Percentiles rank a stretch among this genome's conserved stretches.
Evolutionary conservation across 2,113 vertebrate species (phyloP).

Genomic region (Corythornis cristatus): DNA sequence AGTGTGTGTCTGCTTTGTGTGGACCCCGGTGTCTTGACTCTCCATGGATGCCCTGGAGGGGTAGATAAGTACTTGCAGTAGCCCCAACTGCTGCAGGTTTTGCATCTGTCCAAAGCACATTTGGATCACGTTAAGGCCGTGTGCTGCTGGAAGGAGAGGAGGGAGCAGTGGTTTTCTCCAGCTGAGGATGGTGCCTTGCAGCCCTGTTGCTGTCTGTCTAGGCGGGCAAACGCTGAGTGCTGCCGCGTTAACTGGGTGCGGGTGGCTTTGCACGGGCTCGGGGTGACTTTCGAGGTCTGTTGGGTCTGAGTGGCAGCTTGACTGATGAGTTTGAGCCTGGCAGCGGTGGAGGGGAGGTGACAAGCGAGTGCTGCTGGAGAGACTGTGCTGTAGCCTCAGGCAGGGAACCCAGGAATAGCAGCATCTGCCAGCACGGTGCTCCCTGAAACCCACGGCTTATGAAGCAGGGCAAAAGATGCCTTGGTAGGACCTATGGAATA

Average conservation of each 20-base stretch:
- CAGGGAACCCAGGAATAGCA: neutral
- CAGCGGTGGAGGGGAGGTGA: neutral
- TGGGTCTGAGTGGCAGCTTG: neutral
- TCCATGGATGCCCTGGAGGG: neutral
- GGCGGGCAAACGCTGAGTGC: neutral
- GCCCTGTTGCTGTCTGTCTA: neutral
- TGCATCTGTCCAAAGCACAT: neutral
- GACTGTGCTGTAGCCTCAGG: neutral
- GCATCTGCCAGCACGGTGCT: rapidly evolving
- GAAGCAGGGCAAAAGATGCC: neutral
- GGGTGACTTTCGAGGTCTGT: neutral
- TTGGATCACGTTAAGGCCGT: neutral
- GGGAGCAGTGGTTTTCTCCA: neutral
- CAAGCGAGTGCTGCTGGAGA: rapidly evolving
- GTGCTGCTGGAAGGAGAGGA: neutral
- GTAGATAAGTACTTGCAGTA: neutral
- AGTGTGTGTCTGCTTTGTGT: neutral
- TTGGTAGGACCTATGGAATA: neutral
- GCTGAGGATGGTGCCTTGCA: neutral
- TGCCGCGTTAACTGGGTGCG: rapidly evolving
- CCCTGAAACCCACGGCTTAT: neutral
- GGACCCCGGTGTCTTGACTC: rapidly evolving
- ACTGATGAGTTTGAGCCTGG: neutral
- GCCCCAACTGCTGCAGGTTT: neutral
- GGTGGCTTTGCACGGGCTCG: rapidly evolving